phyloP scores from a whole-genome alignment of 2,797 vertebrate genomes.

The Crax fasciolata region DNA sequence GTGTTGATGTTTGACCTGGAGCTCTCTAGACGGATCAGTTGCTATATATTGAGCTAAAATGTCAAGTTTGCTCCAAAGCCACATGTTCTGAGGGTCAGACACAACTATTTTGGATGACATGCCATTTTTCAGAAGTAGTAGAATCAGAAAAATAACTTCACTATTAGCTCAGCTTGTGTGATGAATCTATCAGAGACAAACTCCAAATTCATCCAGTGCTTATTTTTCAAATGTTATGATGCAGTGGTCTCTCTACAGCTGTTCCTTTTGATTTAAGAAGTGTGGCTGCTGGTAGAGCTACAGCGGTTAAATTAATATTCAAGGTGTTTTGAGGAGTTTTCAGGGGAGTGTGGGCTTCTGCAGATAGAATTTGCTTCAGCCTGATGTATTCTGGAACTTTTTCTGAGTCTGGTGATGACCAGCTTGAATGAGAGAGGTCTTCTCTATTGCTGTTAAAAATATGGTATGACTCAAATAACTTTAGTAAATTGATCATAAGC shows the following conservation, averaged over 20 bases:
- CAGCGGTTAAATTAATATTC: background rate
- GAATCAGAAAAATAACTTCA: background rate
- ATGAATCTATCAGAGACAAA: background rate
- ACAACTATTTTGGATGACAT: background rate
- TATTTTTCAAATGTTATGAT: background rate
- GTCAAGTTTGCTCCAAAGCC: background rate
- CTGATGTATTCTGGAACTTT: accelerated
- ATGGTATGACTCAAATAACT: background rate
- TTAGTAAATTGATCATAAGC: background rate
- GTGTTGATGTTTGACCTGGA: background rate
- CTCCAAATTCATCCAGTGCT: background rate
- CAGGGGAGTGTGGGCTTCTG: background rate
- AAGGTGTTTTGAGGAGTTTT: background rate
- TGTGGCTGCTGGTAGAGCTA: background rate
- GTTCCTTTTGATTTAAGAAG: background rate
- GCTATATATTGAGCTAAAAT: background rate
- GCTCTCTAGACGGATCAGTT: background rate
- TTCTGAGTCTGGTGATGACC: background rate
- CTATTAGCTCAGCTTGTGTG: background rate
- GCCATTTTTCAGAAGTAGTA: background rate
- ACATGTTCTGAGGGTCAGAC: background rate
- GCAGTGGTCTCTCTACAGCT: background rate
- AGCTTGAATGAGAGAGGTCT: background rate
- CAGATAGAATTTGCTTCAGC: background rate
- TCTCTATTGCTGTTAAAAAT: background rate